Evolutionary conservation across 1,140 invertebrate species (phyloP), one percentile per base, ranked within the genome.

Genomic region (Glomeris maerens): DNA sequence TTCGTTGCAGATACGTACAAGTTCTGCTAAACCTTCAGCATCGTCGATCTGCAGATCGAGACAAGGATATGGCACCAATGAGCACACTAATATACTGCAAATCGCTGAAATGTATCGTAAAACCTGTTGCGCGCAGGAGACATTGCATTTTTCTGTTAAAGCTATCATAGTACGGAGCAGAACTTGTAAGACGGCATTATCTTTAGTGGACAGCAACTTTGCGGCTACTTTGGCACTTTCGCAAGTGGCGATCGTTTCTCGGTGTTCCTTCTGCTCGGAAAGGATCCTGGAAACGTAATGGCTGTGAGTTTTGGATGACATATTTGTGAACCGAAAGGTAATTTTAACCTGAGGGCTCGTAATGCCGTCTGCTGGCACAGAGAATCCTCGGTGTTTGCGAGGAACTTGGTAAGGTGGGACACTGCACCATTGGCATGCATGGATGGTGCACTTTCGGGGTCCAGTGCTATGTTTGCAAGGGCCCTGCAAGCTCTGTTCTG

Each of bases 381-480:
- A n/a, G 13, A 3, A 38, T 48, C 29, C 20, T 21, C 3, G 4
- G 26, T 10, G 5, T n/a, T 10, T 4, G 7, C 5, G 21, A 48
- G 29, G 28, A 48, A 7, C 3, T 48, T 38, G 5, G 39, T 36
- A 2, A 48, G 4, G 22, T 3, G 10, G 4, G 7, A 3, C 4
- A 22, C 10, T 22, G 29, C 29, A 10, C 39, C 7, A n/a, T 48
- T 25, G 17, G 17, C 39, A 38, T 48, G 46, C 17, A 48, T 48
- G 17, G 17, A 10, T 45, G 17, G 7, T 17, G 3, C 26, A 3
- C 14, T 41, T 5, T 45, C 7, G 4, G 3, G 4, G 23, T 48
- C 46, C 5, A 48, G 20, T 17, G 46, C 29, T 38, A 48, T 36
- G 39, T 48, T 48, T 20, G 46, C 46, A 5, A 48, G 21, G 5